A percentile compares a stretch with the other conserved stretches of the same genome.
Conservation (phyloP, 2,797 vertebrate genomes). For the Pseudochaenichthys georgianus region DNA sequence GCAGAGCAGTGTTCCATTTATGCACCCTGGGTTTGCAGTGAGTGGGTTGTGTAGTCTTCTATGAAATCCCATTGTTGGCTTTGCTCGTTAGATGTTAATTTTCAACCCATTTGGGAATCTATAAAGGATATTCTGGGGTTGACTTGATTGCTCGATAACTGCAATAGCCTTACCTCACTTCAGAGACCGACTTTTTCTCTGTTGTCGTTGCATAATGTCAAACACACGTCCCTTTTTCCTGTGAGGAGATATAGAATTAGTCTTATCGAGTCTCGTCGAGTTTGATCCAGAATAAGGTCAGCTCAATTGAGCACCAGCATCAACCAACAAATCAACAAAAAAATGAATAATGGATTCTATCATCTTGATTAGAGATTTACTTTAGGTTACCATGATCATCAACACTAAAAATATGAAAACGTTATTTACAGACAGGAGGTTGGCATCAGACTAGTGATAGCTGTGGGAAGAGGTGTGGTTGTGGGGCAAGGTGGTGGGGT, state of each 20-base stretch:
- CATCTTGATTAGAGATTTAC: too few relatives aligned
- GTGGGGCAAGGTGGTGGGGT: too few relatives aligned
- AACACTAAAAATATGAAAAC: too few relatives aligned
- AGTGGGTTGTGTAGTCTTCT: conserved; percentile 40
- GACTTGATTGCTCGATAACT: conserved; percentile 37
- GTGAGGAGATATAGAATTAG: neutral
- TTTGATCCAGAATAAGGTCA: conserved; percentile 12
- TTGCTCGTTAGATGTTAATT: conserved; percentile 49
- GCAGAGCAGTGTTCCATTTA: conserved; percentile 31
- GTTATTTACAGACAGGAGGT: neutral
- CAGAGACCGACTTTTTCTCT: conserved; percentile 14
- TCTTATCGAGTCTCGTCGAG: neutral
- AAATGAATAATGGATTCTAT: too few relatives aligned
- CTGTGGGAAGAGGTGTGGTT: too few relatives aligned
- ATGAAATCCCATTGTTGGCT: conserved; percentile 42
- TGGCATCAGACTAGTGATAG: too few relatives aligned
- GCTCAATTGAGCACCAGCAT: conserved; percentile 11
- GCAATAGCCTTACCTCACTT: conserved; percentile 17
- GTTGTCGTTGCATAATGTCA: conserved; percentile 11
- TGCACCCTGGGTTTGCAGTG: conserved; percentile 30
- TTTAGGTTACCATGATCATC: too few relatives aligned
- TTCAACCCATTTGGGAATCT: conserved; percentile 49
- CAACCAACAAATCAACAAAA: neutral
- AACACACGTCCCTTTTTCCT: conserved; percentile 15
- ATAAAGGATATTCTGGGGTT: conserved; percentile 38